Conservation (phyloP, 2,888 invertebrate genomes). For the Eupelmus urozonus region DNA sequence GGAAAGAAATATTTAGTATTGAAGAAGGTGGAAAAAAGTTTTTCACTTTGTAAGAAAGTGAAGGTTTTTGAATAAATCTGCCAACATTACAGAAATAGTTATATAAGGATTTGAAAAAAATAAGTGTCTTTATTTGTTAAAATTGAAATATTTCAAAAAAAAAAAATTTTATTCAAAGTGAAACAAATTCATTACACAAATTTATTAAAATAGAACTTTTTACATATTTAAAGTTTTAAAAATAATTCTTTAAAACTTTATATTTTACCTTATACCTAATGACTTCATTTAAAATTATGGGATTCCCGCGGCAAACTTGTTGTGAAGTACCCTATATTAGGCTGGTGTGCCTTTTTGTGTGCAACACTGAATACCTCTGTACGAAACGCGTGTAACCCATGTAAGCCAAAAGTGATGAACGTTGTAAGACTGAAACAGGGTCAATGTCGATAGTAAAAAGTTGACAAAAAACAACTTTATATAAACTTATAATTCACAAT, state of each 20-base stretch:
- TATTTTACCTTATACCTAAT: neutral
- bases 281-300: neutral
- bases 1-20: too few species aligned
- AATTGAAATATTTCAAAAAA: too few species aligned
- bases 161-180: too few species aligned
- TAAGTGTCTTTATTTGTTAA: too few species aligned
- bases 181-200: too few species aligned
- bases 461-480: constrained; percentile 29
- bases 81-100: too few species aligned
- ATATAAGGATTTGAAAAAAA: too few species aligned
- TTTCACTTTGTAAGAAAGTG: too few species aligned
- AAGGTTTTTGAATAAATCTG: too few species aligned
- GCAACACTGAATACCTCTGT: constrained; percentile 19
- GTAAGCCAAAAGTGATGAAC: constrained; percentile 47
- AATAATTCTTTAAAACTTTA: neutral
- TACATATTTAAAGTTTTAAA: too few species aligned
- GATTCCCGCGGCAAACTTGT: constrained; percentile 3
- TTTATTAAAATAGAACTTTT: too few species aligned
- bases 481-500: neutral
- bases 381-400: constrained; percentile 2
- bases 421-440: constrained; percentile 46
- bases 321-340: constrained; percentile 12
- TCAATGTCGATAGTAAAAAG: constrained; percentile 48
- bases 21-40: too few species aligned
- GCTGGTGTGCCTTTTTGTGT: neutral